Evolutionary conservation across 2,113 vertebrate species (phyloP).

Genomic region (Geococcyx californianus): DNA sequence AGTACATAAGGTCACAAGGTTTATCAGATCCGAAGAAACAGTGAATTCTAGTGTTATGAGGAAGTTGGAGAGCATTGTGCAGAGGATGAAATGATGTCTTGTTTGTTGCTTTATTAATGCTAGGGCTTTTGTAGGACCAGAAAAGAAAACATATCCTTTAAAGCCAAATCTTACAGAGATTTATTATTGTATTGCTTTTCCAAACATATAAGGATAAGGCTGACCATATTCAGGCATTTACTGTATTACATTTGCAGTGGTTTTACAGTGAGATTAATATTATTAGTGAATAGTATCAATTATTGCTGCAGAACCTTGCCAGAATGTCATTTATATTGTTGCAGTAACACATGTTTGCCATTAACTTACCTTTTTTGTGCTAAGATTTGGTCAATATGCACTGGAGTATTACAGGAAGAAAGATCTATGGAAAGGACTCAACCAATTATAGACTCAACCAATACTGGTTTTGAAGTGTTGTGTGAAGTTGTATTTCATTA

Average conservation of each 20-base stretch:
- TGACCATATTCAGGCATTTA: fast-evolving
- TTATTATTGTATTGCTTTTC: neutral
- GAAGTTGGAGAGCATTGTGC: neutral
- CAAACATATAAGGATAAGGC: neutral
- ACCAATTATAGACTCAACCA: neutral
- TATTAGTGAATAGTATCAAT: neutral
- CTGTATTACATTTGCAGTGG: neutral
- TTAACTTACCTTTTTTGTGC: neutral
- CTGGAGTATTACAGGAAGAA: neutral
- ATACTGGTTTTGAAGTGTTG: neutral
- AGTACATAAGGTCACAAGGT: neutral
- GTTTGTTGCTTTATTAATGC: neutral
- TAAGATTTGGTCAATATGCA: neutral
- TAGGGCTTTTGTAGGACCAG: neutral
- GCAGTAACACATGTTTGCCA: neutral
- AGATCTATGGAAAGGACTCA: neutral
- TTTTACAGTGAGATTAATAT: neutral
- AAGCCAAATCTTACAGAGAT: neutral
- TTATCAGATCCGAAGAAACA: neutral
- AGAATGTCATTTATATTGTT: neutral
- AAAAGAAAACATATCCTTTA: neutral
- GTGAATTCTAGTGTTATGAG: neutral
- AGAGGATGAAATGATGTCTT: neutral
- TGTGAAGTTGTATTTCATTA: neutral
- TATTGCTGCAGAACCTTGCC: neutral